Percentiles rank a stretch among this genome's conserved stretches.
Evolutionary conservation across 2,797 vertebrate species (phyloP).

Genomic region (Sebastes reedi): DNA sequence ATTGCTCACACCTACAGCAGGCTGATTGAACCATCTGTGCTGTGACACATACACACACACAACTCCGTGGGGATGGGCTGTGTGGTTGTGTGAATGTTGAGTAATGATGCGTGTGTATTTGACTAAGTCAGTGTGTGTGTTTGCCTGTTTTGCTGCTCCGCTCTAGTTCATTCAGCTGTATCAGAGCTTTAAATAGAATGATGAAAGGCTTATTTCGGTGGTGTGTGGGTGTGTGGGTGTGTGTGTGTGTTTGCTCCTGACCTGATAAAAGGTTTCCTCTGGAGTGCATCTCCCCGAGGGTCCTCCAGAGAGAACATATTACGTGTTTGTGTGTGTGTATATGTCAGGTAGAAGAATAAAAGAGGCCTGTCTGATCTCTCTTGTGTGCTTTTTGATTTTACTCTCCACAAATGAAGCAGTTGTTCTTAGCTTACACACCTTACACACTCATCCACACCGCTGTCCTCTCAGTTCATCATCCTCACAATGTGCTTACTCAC

Average conservation of each 20-base stretch:
- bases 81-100: neutral
- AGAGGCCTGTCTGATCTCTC: neutral
- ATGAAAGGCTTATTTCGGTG: slow-evolving; percentile 20
- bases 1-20: neutral
- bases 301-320: slow-evolving; percentile 23
- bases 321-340: neutral
- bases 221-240: slow-evolving; percentile 16
- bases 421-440: neutral
- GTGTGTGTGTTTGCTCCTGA: slow-evolving; percentile 35
- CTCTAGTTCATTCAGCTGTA: slow-evolving; percentile 54
- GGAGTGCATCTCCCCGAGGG: slow-evolving; percentile 43
- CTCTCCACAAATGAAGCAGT: neutral
- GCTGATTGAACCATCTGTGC: slow-evolving; percentile 42
- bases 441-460: neutral
- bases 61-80: slow-evolving; percentile 1
- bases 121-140: neutral
- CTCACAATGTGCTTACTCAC: neutral
- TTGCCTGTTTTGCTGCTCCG: slow-evolving; percentile 16
- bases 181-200: slow-evolving; percentile 51
- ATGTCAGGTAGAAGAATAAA: neutral
- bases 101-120: neutral
- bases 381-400: neutral
- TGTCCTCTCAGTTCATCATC: neutral
- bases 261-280: slow-evolving; percentile 57
- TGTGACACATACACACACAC: neutral